Base-by-base conservation (phyloP, 2,113 vertebrate genomes). In the Montifringilla adamsi region DNA sequence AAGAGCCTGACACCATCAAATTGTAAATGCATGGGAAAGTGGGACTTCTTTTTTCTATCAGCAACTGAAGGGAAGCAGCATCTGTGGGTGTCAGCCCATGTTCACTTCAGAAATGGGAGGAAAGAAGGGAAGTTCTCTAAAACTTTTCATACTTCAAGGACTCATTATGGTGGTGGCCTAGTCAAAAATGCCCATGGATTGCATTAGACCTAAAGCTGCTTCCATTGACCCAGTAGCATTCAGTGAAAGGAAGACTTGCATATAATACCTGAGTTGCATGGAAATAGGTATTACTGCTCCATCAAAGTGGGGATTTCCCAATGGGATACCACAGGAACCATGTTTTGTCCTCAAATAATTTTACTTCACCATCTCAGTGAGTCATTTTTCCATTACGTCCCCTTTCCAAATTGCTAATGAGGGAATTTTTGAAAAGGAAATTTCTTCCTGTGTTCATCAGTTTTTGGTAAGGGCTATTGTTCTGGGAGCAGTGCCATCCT, bases 401-500 rank as follows among this genome's bases (percentile, higher is more conserved):
- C 5, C 14, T 94, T 78, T 80, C 67, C 89, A 92, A 94, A 91
- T 84, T 85, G 74, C 18, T 88, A 81, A 31, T 43, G 39, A 52
- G 33, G 20, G 15, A 53, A 17, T 27, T 85, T 81, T 93, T 79
- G 31, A 55, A 82, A 82, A 78, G 46, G 27, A 94, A 93, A 94
- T 95, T 89, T 90, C 62, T 92, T 81, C 72, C 33, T 0, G 0
- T 3, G 2, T 79, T 94, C 74, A 92, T 84, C 74, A 63, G 28
- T 86, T 88, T 91, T 95, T 18, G 73, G 70, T 84, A 87, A 86
- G 73, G 73, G 33, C 33, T 87, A 35, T 91, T 93, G 53, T 64
- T 96, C 92, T 70, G 90, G 95, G 88, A 96, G 47, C 27, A 74
- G 50, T 84, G 76, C 92, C 86, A 91, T 95, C 37, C 44, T 91